A percentile compares a stretch with the other conserved stretches of the same genome.
Conservation (phyloP, 2,113 vertebrate genomes). For the Stegastes partitus region DNA sequence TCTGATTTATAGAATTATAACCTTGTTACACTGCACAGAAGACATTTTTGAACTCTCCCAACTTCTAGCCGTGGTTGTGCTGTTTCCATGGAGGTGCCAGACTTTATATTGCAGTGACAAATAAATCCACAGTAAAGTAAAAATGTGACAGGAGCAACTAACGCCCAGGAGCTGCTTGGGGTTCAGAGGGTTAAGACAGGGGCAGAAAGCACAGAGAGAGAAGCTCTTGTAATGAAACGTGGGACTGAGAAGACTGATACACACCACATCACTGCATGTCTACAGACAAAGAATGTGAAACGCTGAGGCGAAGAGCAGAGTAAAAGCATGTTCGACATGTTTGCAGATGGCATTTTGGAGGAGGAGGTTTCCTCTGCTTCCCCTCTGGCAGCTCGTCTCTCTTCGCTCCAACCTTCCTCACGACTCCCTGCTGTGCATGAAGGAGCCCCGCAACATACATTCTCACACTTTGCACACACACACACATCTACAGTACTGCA, state of each 20-base stretch:
- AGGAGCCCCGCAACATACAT: neutral
- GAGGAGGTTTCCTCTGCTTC: conserved; percentile 19
- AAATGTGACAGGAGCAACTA: too few relatives aligned
- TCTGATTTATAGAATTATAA: too few relatives aligned
- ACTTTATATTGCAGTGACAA: too few relatives aligned
- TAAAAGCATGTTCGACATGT: neutral
- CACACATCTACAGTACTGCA: neutral
- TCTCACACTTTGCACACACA: conserved; percentile 7
- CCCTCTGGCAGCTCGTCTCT: conserved; percentile 5
- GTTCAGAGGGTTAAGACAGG: neutral
- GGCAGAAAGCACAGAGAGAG: neutral
- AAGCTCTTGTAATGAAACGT: conserved; percentile 3
- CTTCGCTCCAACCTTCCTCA: conserved; percentile 30
- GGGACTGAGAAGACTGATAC: neutral
- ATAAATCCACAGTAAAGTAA: too few relatives aligned
- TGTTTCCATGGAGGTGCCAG: too few relatives aligned
- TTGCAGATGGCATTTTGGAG: conserved; percentile 15
- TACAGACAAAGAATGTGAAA: neutral
- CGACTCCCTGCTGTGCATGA: conserved; percentile 14
- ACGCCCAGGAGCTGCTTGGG: too few relatives aligned
- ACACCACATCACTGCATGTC: neutral
- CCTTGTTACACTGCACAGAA: too few relatives aligned
- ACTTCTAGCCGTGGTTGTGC: too few relatives aligned
- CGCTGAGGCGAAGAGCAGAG: neutral
- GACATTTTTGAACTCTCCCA: too few relatives aligned